Conservation (phyloP, 1,140 invertebrate species). For the Dendrolimus punctatus region DNA sequence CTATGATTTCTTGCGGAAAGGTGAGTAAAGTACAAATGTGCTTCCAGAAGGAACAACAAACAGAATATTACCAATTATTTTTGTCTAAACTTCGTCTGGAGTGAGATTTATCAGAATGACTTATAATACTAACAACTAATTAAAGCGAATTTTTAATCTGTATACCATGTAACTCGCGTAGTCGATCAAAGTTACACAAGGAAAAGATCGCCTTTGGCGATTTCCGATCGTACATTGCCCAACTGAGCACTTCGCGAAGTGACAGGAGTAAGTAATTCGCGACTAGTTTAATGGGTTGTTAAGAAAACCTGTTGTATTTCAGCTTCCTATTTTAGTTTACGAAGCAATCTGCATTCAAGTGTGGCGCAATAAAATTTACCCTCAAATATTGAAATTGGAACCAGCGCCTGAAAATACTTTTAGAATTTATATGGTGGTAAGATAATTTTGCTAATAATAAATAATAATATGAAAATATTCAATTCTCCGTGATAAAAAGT, state of each 20-base stretch:
- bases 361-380: slow-evolving; percentile 84
- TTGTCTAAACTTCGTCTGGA: no score
- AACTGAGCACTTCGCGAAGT: no score
- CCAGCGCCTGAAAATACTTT: slow-evolving; percentile 79
- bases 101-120: not conserved
- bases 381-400: slow-evolving; percentile 77
- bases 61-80: no score
- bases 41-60: no score
- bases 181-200: no score
- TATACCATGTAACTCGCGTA: no score
- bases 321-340: slow-evolving; percentile 79
- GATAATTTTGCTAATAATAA: slow-evolving; percentile 15
- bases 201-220: no score
- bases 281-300: no score
- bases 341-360: slow-evolving; percentile 84
- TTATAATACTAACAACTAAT: not conserved
- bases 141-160: no score
- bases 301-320: slow-evolving; percentile 29
- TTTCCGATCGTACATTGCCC: no score
- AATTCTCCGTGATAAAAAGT: no score
- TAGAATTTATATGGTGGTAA: slow-evolving; percentile 78
- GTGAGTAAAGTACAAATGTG: slow-evolving; percentile 32
- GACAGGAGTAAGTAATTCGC: no score
- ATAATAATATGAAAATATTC: not conserved
- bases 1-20: slow-evolving; percentile 76